Evolutionary conservation across 2,888 invertebrate species (phyloP).

Genomic region (Leptopilina drosophilae): DNA sequence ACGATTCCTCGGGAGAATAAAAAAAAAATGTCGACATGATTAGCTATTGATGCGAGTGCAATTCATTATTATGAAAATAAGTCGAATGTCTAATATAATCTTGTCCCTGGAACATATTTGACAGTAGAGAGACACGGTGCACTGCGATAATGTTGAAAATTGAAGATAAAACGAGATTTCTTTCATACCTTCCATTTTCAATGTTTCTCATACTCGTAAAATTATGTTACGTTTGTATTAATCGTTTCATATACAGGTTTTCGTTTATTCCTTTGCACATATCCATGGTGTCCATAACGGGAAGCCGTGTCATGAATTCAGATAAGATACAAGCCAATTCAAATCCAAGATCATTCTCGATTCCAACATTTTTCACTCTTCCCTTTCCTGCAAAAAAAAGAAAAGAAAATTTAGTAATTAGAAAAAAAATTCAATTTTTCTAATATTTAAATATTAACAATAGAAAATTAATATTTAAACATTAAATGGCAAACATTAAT

Average conservation of each 20-base stretch:
- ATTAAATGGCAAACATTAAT: no score
- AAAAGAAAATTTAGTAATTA: no score
- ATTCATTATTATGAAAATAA: no score
- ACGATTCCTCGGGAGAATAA: background rate
- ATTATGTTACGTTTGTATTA: constrained; percentile 53
- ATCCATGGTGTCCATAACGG: constrained; percentile 48
- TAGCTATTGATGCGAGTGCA: no score
- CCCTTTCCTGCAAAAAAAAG: no score
- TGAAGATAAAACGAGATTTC: constrained; percentile 21
- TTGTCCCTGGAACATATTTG: background rate
- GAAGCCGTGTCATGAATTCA: constrained; percentile 23
- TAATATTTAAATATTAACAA: no score
- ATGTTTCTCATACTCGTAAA: constrained; percentile 42
- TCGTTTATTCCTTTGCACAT: constrained; percentile 31
- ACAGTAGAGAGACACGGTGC: background rate
- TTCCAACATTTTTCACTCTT: no score
- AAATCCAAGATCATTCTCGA: no score
- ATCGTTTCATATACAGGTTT: constrained; percentile 54
- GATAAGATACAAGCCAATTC: background rate
- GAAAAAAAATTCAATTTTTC: no score
- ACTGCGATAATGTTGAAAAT: background rate
- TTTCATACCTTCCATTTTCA: constrained; percentile 43
- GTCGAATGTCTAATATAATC: no score
- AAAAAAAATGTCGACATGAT: no score
- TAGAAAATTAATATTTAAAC: no score